Evolutionary conservation across 2,888 invertebrate species (phyloP).

Genomic region (Ennomos fuscantarius): DNA sequence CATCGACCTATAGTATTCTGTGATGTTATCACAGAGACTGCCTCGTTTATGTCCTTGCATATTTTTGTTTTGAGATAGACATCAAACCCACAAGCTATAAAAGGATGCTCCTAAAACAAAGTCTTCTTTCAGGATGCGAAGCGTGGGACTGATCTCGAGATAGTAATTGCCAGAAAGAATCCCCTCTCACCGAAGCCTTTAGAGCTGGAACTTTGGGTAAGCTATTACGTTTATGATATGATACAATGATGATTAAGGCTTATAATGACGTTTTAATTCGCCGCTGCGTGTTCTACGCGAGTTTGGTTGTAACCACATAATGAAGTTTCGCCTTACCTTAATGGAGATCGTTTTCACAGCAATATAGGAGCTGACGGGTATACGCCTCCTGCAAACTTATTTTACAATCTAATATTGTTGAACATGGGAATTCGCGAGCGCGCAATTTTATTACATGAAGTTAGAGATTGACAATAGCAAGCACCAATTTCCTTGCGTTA

Average conservation of each 20-base stretch:
- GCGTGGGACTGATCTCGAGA: conserved; percentile 92
- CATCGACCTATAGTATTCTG: too few relatives aligned
- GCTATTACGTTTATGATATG: conserved; percentile 46
- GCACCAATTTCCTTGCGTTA: conserved; percentile 25
- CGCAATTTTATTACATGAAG: conserved; percentile 24
- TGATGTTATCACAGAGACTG: background rate
- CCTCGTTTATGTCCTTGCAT: conserved; percentile 6
- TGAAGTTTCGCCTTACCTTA: conserved; percentile 71
- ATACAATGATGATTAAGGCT: conserved; percentile 49
- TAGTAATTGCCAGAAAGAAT: conserved; percentile 92
- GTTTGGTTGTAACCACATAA: conserved; percentile 73
- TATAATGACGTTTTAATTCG: conserved; percentile 65
- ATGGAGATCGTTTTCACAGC: conserved; percentile 73
- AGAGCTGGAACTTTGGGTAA: conserved; percentile 93
- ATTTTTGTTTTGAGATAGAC: conserved; percentile 11
- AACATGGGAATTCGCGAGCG: conserved; percentile 25
- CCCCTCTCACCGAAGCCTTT: conserved; percentile 91
- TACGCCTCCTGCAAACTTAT: conserved; percentile 54
- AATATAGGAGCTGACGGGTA: conserved; percentile 54
- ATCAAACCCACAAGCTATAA: conserved; percentile 21
- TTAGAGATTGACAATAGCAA: conserved; percentile 30
- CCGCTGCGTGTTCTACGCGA: conserved; percentile 63
- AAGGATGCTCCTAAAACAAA: conserved; percentile 31
- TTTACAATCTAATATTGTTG: conserved; percentile 39
- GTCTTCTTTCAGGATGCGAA: conserved; percentile 87